phyloP scores from a whole-genome alignment of 2,113 vertebrate species.

The Anoura caudifer region DNA sequence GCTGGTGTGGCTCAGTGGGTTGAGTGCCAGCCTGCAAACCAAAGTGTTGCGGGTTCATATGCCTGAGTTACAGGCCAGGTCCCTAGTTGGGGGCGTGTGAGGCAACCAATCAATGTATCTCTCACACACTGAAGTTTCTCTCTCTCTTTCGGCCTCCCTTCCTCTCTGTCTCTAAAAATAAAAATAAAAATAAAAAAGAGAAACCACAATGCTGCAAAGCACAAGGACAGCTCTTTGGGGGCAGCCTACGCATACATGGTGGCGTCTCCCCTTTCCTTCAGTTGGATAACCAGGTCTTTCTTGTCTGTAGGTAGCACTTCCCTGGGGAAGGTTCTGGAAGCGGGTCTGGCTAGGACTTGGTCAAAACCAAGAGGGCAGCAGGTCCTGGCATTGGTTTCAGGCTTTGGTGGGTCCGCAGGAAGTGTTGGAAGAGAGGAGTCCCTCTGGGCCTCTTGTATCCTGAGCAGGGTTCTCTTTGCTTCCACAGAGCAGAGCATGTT shows the following conservation, averaged over 20 bases:
- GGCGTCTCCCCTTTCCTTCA: neutral
- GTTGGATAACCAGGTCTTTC: neutral
- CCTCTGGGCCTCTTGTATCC: neutral
- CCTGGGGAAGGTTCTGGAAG: conserved; percentile 6
- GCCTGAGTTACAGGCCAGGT: too few relatives aligned
- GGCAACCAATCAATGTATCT: too few relatives aligned
- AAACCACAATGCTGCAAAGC: neutral
- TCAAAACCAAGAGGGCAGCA: neutral
- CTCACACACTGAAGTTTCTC: too few relatives aligned
- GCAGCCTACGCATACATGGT: neutral
- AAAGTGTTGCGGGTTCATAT: too few relatives aligned
- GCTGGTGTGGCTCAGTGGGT: too few relatives aligned
- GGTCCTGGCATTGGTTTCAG: neutral
- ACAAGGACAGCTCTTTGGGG: neutral
- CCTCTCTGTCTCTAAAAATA: too few relatives aligned
- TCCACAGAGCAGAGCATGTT: conserved; percentile 7
- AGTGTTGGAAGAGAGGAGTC: neutral
- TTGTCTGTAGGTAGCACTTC: neutral
- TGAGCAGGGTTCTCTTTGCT: conserved; percentile 4
- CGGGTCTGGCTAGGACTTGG: neutral
- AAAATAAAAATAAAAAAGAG: too few relatives aligned
- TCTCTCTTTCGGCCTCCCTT: too few relatives aligned
- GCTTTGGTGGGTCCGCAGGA: neutral
- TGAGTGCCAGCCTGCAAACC: too few relatives aligned
- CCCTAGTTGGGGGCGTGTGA: too few relatives aligned